These are phyloP conservation scores for Stylophora pistillata DNA, from an alignment of 64 coral and sea anemone species.

Conservation along the genomic window DNA sequence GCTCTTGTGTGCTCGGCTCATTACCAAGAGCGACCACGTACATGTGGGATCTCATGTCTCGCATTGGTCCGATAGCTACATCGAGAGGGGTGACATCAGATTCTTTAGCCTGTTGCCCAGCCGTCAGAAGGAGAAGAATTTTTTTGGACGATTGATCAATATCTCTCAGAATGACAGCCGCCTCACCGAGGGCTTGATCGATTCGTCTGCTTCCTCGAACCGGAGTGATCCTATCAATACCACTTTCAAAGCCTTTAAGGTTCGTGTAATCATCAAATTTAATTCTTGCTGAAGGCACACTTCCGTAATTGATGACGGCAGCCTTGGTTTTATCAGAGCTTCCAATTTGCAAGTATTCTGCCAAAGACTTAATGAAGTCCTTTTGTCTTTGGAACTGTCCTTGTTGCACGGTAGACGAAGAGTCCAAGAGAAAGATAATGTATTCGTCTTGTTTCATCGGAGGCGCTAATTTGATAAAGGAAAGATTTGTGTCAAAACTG, in stretches of 20 bases:
- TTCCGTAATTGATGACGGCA: conserved; percentile 59
- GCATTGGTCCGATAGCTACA: conserved; percentile 1
- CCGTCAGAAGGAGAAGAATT: conserved; percentile 40
- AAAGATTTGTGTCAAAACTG: not conserved
- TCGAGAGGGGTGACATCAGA: conserved; percentile 32
- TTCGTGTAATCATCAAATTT: conserved; percentile 24
- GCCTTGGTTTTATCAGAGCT: conserved; percentile 36
- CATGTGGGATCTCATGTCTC: conserved; percentile 21
- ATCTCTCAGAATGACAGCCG: not conserved
- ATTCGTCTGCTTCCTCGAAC: conserved; percentile 46
- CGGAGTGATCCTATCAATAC: conserved; percentile 18
- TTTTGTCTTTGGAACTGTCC: conserved; percentile 58
- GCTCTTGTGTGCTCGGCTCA: conserved; percentile 16
- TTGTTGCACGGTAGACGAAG: conserved; percentile 53
- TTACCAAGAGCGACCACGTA: conserved; percentile 54
- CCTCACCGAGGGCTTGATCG: conserved; percentile 48
- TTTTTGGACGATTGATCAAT: conserved; percentile 35
- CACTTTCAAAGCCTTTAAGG: conserved; percentile 12
- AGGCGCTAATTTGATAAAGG: not conserved
- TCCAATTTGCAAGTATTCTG: conserved; percentile 54
- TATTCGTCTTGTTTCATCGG: not conserved
- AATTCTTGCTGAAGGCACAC: not conserved
- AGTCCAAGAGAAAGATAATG: conserved; percentile 77
- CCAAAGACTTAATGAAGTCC: conserved; percentile 63
- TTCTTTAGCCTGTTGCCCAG: conserved; percentile 17